Evolutionary conservation across 2,113 vertebrate genomes (phyloP).

Genomic region (Podocnemis expansa): DNA sequence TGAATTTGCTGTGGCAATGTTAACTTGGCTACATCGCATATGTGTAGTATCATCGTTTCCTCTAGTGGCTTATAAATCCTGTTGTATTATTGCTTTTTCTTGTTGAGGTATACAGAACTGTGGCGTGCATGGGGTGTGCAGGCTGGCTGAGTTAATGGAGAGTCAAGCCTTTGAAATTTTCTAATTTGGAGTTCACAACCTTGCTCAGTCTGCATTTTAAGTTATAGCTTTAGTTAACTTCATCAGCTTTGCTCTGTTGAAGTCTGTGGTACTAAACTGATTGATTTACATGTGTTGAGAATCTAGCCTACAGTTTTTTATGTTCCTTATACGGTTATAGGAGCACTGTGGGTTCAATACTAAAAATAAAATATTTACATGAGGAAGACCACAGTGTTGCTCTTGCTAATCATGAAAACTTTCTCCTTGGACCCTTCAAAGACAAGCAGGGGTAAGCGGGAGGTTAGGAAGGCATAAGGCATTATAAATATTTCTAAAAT

Average conservation of each 20-base stretch:
- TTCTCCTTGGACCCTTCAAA: not conserved
- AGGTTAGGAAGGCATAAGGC: not conserved
- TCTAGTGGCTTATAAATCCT: not conserved
- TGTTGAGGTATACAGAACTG: not conserved
- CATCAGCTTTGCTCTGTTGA: not conserved
- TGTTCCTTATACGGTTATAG: not conserved
- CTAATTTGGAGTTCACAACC: not conserved
- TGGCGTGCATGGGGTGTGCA: not conserved
- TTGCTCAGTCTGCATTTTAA: not conserved
- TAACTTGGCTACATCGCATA: not conserved
- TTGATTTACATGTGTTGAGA: not conserved
- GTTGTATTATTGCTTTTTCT: fast-evolving
- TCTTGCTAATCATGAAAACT: not conserved
- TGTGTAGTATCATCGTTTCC: not conserved
- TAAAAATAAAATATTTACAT: not conserved
- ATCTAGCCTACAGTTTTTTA: not conserved
- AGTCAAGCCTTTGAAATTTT: not conserved
- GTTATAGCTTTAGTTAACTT: not conserved
- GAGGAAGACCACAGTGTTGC: not conserved
- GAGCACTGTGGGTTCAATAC: not conserved
- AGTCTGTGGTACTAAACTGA: not conserved
- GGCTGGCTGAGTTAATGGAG: not conserved
- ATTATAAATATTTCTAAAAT: not conserved
- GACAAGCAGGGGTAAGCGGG: not conserved
- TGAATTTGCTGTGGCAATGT: not conserved